A percentile compares a stretch with the other conserved stretches of the same genome.
Evolutionary conservation across 2,888 invertebrate genomes (phyloP).

Genomic region (Sympetrum striolatum): DNA sequence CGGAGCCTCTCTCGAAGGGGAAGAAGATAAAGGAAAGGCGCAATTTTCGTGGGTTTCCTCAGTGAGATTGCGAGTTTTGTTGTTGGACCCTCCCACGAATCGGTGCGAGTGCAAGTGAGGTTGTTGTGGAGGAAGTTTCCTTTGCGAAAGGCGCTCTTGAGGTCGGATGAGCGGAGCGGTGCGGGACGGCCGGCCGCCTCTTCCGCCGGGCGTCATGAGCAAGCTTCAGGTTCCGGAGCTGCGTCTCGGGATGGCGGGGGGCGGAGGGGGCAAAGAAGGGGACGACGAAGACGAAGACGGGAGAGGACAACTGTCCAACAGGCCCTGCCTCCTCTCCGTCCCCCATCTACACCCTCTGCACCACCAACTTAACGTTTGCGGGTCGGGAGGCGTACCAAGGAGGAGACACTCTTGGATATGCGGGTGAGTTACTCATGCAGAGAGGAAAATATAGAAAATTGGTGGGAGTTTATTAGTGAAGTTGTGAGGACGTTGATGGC

Average conservation of each 20-base stretch:
- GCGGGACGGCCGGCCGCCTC: constrained; percentile 21
- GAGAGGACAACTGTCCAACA: background rate
- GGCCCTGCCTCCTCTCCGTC: constrained; percentile 30
- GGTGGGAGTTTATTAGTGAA: background rate
- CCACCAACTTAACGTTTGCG: constrained; percentile 14
- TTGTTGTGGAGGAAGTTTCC: no score
- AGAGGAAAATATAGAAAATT: no score
- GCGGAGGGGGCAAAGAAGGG: constrained; percentile 57
- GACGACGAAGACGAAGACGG: constrained; percentile 27
- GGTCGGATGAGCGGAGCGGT: background rate
- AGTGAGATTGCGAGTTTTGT: no score
- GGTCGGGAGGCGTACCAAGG: constrained; percentile 62
- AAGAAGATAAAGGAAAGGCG: no score
- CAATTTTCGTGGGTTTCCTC: no score
- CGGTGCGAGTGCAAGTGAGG: background rate
- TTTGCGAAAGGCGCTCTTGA: background rate
- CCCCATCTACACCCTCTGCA: constrained; percentile 28
- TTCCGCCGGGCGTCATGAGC: constrained; percentile 55
- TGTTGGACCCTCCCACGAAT: background rate
- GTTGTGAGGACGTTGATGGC: background rate
- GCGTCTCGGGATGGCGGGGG: constrained; percentile 63
- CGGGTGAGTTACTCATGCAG: constrained; percentile 65
- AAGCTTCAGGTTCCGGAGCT: constrained; percentile 73
- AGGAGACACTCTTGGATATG: constrained; percentile 80
- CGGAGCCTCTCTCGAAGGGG: background rate